A percentile compares a stretch with the other conserved stretches of the same genome.
Conservation (phyloP, 2,113 vertebrate species). For the Turnix velox region DNA sequence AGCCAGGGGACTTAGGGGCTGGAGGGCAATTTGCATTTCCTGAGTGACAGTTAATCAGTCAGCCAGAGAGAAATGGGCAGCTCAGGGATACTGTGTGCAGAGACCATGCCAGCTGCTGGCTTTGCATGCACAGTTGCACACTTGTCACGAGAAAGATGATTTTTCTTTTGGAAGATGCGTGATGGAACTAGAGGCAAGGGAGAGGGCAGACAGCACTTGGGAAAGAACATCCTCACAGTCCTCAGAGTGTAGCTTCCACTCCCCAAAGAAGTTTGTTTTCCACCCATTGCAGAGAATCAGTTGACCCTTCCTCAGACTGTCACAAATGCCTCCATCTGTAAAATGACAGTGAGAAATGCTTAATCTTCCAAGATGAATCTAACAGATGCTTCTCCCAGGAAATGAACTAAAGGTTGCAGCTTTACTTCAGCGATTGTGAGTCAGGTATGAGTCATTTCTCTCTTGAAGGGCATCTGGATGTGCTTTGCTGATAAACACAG, state of each 20-base stretch:
- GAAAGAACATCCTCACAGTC: not conserved
- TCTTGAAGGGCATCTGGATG: slow-evolving; percentile 65
- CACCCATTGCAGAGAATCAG: not conserved
- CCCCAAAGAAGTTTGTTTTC: not conserved
- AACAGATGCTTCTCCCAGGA: slow-evolving; percentile 70
- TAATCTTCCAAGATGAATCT: slow-evolving; percentile 54
- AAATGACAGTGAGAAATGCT: slow-evolving; percentile 57
- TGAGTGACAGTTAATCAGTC: not conserved
- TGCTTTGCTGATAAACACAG: slow-evolving; percentile 61
- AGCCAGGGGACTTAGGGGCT: accelerated
- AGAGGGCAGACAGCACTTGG: not conserved
- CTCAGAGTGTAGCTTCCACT: accelerated
- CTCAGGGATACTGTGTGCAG: not conserved
- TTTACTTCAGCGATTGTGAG: slow-evolving; percentile 63
- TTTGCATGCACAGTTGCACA: accelerated
- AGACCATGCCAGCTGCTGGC: not conserved
- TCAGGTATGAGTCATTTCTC: slow-evolving; percentile 71
- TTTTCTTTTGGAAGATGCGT: not conserved
- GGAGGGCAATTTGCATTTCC: not conserved
- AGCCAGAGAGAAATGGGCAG: accelerated
- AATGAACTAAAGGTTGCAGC: slow-evolving; percentile 66
- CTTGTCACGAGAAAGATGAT: not conserved
- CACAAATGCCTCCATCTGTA: slow-evolving; percentile 40
- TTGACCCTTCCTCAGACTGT: slow-evolving; percentile 35
- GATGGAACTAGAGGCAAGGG: accelerated